Evolutionary conservation across 2,113 vertebrate genomes (phyloP), one percentile per base, ranked within the genome.

Genomic region (Gymnorhina tibicen): DNA sequence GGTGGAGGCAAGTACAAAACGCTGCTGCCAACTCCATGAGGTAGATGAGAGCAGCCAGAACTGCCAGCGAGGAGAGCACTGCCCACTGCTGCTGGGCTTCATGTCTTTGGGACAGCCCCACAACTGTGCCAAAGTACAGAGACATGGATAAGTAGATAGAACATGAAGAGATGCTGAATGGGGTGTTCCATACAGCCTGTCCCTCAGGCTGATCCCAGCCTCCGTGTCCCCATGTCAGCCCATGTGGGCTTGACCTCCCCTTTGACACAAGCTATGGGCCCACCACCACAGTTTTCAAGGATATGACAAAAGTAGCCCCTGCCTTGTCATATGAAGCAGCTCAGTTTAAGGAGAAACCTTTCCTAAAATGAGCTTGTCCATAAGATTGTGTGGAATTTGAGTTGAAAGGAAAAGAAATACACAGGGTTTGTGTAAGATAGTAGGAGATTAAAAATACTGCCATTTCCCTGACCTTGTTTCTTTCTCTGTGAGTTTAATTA

Each of bases 401-500:
- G 16, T 59, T 49, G 26, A 59, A 85, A 89, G n/a, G 66, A 78
- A 75, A 85, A 81, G 16, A 80, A 72, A 50, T 68, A 21, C 8
- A 6, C 6, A 42, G 49, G 49, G 5, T 58, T 89, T 93, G 21
- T 41, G 8, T 41, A 53, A 92, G 20, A 58, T 50, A 59, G 7
- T 63, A 8, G 12, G 17, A 87, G 37, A 41, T 14, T 55, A 52
- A 64, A 93, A 87, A 75, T 46, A 28, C 44, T 86, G 14, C 49
- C 6, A 1, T 73, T 91, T 89, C 26, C 41, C 44, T 87, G 68
- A 64, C 58, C 60, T 78, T 70, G 13, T 63, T 89, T 84, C 39
- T 81, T 88, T 63, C 94, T 88, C 85, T 88, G 44, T n/a, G 50
- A 33, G 32, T 84, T 84, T 95, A 93, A 87, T 91, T 93, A 68